phyloP scores from a whole-genome alignment of 2,888 invertebrate species.

The Helobdella robusta region DNA sequence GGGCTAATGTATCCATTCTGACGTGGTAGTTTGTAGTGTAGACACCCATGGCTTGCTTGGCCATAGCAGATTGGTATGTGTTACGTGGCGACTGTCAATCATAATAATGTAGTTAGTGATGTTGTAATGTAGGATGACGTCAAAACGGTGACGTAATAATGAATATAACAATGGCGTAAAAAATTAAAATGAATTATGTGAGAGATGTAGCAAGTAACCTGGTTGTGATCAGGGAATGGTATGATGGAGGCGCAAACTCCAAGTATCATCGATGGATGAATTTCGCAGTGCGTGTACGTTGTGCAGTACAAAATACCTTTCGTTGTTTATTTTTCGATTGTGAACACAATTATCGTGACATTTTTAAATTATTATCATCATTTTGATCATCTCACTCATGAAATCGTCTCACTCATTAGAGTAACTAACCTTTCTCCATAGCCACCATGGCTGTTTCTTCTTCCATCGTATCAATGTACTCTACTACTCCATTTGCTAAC shows the following conservation, averaged over 20 bases:
- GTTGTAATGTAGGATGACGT: no score
- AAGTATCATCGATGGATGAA: slow-evolving; percentile 98
- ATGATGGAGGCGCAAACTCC: slow-evolving; percentile 99
- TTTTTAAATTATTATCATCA: no score
- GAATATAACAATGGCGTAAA: no score
- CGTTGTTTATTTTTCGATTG: slow-evolving; percentile 86
- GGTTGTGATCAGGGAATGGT: slow-evolving; percentile 99
- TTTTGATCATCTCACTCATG: no score
- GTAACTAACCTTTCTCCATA: no score
- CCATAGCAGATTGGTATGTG: slow-evolving; percentile 99
- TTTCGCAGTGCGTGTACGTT: slow-evolving; percentile 98
- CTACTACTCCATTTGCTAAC: slow-evolving; percentile 79
- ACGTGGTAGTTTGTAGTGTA: slow-evolving; percentile 99
- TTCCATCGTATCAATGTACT: slow-evolving; percentile 96
- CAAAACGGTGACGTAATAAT: no score
- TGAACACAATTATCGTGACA: no score
- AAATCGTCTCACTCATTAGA: no score
- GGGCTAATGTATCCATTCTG: slow-evolving; percentile 97
- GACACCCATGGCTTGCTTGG: slow-evolving; percentile 86
- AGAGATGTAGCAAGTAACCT: no score
- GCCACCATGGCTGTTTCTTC: slow-evolving; percentile 99
- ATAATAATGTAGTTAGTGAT: no score
- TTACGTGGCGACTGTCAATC: slow-evolving; percentile 74
- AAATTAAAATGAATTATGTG: no score
- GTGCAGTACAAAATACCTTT: slow-evolving; percentile 83